Evolutionary conservation across 2,888 invertebrate species (phyloP).

Genomic region (Bruchidius siliquastri): DNA sequence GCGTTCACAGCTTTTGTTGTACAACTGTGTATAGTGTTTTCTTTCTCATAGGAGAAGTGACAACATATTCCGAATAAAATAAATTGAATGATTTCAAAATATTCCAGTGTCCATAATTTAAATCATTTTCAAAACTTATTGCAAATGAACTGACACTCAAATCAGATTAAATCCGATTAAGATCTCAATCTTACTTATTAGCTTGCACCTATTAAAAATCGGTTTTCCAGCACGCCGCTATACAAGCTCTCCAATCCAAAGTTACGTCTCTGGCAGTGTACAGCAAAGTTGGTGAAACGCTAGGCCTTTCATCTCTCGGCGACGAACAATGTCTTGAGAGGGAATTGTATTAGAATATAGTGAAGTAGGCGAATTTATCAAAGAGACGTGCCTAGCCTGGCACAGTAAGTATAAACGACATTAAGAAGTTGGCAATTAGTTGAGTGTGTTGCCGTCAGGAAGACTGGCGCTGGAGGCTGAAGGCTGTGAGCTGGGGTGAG

Average conservation of each 20-base stretch:
- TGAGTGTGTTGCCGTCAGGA: slow-evolving; percentile 44
- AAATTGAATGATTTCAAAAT: no score
- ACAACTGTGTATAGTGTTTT: no score
- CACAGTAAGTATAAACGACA: slow-evolving; percentile 51
- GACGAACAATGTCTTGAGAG: slow-evolving; percentile 32
- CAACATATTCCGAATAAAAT: no score
- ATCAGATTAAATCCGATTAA: no score
- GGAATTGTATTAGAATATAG: slow-evolving; percentile 43
- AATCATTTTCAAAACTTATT: no score
- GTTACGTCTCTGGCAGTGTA: neutral
- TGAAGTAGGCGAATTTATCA: slow-evolving; percentile 45
- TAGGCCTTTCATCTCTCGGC: neutral
- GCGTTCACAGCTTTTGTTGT: no score
- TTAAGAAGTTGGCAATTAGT: slow-evolving; percentile 51
- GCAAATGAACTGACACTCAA: no score
- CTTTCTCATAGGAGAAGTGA: no score
- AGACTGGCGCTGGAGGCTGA: slow-evolving; percentile 19
- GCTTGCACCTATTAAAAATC: no score
- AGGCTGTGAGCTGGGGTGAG: slow-evolving; percentile 3
- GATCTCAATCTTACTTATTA: no score
- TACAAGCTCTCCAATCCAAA: neutral
- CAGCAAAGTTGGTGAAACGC: neutral
- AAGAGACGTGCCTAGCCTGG: slow-evolving; percentile 49
- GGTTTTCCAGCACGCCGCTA: neutral
- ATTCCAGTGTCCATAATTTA: no score